Evolutionary conservation across 1,140 invertebrate genomes (phyloP).

Genomic region (Bursaphelenchus mucronatus): DNA sequence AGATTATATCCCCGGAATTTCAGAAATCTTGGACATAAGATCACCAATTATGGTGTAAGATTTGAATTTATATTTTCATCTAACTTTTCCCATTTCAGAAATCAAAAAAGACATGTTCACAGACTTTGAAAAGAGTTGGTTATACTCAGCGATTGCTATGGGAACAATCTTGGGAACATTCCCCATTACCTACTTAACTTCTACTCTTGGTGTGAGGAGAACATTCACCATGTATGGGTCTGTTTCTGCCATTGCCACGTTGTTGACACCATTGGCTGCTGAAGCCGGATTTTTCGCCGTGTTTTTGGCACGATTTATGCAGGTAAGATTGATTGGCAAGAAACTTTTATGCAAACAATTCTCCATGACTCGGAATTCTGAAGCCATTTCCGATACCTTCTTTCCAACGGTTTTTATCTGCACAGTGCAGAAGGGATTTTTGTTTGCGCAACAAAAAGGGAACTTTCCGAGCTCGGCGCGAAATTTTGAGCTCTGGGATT

Average conservation of each 20-base stretch:
- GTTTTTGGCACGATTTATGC: conserved; percentile 40
- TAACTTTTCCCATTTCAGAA: conserved; percentile 2
- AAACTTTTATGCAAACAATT: too few relatives aligned
- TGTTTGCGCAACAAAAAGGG: too few relatives aligned
- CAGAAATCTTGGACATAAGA: too few relatives aligned
- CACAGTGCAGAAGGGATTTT: too few relatives aligned
- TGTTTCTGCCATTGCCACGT: conserved; percentile 50
- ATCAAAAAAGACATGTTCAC: conserved; percentile 11
- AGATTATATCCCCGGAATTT: not conserved
- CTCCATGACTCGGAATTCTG: too few relatives aligned
- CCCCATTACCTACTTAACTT: conserved; percentile 31
- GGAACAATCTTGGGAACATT: conserved; percentile 39
- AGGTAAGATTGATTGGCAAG: conserved; percentile 31
- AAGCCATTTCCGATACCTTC: too few relatives aligned
- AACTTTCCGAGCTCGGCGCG: too few relatives aligned
- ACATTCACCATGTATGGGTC: conserved; percentile 52
- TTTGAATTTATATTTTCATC: too few relatives aligned
- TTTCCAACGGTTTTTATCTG: too few relatives aligned
- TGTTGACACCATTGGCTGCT: conserved; percentile 46
- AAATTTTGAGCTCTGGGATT: too few relatives aligned
- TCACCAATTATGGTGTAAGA: too few relatives aligned
- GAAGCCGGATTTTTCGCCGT: conserved; percentile 33
- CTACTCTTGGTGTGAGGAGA: conserved; percentile 30
- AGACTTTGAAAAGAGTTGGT: conserved; percentile 21
- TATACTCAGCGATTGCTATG: conserved; percentile 45